Evolutionary conservation across 37 sponge, comb jelly and placozoan genomes (phyloP).

Genomic region (Diacarnus erythraeanus): DNA sequence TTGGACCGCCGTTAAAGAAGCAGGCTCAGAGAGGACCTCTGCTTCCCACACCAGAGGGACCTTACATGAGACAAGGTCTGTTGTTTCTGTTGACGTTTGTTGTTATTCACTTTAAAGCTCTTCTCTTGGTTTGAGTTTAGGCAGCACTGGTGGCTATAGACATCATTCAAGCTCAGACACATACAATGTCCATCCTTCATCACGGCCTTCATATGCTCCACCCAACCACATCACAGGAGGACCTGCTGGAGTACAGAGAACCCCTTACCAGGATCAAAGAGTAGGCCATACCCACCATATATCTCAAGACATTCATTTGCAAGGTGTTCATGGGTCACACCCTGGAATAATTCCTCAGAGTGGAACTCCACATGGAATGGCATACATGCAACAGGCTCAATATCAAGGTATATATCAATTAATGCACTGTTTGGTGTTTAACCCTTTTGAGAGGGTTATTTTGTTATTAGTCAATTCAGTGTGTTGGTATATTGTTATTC

Average conservation of each 20-base stretch:
- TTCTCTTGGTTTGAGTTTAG: background rate
- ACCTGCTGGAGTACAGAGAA: background rate
- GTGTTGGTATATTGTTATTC: no score
- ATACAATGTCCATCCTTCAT: background rate
- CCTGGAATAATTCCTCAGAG: constrained; percentile 2
- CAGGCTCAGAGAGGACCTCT: constrained; percentile 35
- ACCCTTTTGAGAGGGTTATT: background rate
- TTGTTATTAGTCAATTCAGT: no score
- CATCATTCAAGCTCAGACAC: constrained; percentile 6
- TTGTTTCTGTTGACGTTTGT: background rate
- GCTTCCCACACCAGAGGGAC: constrained; percentile 44
- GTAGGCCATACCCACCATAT: constrained; percentile 15
- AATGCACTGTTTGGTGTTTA: background rate
- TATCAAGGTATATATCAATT: background rate
- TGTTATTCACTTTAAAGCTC: background rate
- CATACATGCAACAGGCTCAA: constrained; percentile 2
- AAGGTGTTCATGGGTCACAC: constrained; percentile 2
- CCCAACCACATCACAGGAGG: constrained; percentile 14
- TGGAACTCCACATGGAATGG: background rate
- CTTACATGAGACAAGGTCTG: constrained; percentile 14
- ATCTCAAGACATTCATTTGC: constrained; percentile 19
- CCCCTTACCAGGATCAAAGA: constrained; percentile 22
- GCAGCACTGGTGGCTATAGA: background rate
- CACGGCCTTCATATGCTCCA: constrained; percentile 8
- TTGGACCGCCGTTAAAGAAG: background rate